Conservation (phyloP, 2,888 invertebrate genomes). For the Nemotelus pantherinus region DNA sequence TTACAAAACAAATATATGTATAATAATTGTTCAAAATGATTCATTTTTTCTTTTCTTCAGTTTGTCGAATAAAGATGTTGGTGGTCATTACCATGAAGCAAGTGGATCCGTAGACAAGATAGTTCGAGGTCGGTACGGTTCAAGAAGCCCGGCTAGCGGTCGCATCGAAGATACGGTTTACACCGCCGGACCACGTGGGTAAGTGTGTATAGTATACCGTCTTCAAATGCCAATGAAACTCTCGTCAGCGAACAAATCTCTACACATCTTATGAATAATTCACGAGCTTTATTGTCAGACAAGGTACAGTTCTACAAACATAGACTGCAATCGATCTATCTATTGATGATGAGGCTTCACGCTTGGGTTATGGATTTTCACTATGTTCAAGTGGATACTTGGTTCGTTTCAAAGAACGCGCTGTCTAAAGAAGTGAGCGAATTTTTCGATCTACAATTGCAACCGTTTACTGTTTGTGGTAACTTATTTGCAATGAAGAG, state of each 20-base stretch:
- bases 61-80: conserved; percentile 72
- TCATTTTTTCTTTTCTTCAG: conserved; percentile 50
- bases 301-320: conserved; percentile 4
- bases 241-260: neutral
- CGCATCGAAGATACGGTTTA: conserved; percentile 76
- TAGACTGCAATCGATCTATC: conserved; percentile 29
- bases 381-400: conserved; percentile 26
- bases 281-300: conserved; percentile 12
- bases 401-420: neutral
- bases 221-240: conserved; percentile 3
- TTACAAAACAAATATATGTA: no score
- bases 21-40: no score
- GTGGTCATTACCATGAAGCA: conserved; percentile 74
- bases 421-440: neutral
- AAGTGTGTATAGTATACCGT: conserved; percentile 55
- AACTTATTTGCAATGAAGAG: conserved; percentile 1
- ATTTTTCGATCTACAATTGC: conserved; percentile 36
- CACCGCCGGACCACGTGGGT: conserved; percentile 81
- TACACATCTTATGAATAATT: conserved; percentile 28
- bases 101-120: conserved; percentile 74
- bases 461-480: conserved; percentile 1
- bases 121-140: conserved; percentile 77
- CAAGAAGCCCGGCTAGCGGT: conserved; percentile 77
- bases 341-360: conserved; percentile 14
- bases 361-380: conserved; percentile 29